Evolutionary conservation across 2,888 invertebrate species (phyloP).

Genomic region (Pachymerium ferrugineum): DNA sequence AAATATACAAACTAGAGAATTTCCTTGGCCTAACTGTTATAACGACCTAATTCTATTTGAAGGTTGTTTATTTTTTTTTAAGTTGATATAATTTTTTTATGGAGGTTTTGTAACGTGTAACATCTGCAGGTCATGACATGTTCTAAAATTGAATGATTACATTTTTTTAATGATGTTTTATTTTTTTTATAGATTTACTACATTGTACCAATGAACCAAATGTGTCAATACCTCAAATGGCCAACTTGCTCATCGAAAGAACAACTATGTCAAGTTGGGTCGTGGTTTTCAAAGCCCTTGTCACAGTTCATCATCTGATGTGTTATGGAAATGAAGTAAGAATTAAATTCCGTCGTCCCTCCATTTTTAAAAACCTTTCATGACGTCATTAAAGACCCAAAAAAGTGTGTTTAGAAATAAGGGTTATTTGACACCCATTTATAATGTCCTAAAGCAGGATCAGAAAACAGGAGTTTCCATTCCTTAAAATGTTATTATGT

Average conservation of each 20-base stretch:
- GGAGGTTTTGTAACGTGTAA: background rate
- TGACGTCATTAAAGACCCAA: background rate
- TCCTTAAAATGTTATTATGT: no score
- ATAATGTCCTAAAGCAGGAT: no score
- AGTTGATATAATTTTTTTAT: background rate
- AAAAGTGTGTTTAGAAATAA: constrained; percentile 19
- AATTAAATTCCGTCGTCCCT: background rate
- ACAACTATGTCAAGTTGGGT: constrained; percentile 98
- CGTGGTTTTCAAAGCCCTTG: constrained; percentile 95
- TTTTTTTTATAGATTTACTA: constrained; percentile 72
- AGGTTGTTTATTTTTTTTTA: background rate
- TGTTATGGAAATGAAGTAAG: constrained; percentile 98
- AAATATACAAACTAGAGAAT: no score
- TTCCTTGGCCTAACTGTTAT: no score
- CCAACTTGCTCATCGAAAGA: constrained; percentile 94
- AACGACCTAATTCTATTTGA: no score
- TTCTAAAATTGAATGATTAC: background rate
- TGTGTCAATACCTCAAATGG: constrained; percentile 98
- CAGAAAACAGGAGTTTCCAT: no score
- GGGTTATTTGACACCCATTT: constrained; percentile 31
- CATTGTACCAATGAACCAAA: constrained; percentile 99
- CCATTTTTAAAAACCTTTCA: no score
- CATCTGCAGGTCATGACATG: background rate
- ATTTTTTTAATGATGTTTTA: background rate
- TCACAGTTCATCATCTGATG: constrained; percentile 97